Conservation (phyloP, 2,797 vertebrate genomes). For the Sylvia borin region DNA sequence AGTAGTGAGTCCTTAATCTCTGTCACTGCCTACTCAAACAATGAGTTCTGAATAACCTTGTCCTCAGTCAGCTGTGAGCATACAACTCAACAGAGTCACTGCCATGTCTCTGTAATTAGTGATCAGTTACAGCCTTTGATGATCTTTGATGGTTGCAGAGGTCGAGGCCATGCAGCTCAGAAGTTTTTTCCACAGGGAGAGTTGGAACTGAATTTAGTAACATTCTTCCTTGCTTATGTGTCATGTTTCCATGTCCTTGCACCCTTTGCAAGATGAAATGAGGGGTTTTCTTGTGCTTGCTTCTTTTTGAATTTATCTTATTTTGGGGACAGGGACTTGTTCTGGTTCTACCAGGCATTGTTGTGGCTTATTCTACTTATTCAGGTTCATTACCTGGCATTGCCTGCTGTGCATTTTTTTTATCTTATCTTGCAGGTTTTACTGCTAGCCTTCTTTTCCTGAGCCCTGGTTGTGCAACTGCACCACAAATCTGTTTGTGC, state of each 20-base stretch:
- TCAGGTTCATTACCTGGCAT: neutral
- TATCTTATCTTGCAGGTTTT: slow-evolving; percentile 18
- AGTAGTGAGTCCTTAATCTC: neutral
- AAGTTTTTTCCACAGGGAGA: neutral
- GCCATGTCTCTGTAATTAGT: neutral
- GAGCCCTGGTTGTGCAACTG: neutral
- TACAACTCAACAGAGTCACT: neutral
- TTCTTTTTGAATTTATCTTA: neutral
- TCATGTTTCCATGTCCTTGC: neutral
- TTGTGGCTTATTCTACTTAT: neutral
- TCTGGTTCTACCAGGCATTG: neutral
- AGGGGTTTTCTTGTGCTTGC: neutral
- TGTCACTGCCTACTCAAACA: neutral
- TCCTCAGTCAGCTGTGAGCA: neutral
- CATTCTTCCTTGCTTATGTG: neutral
- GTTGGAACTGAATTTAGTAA: neutral
- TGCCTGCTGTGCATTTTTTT: neutral
- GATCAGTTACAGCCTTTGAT: neutral
- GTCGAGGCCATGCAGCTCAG: neutral
- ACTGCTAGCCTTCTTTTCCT: neutral
- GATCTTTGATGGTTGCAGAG: neutral
- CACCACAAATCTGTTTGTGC: neutral
- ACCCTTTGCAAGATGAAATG: neutral
- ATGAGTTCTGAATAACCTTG: neutral
- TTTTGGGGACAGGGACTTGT: neutral